phyloP scores from a whole-genome alignment of 2,888 invertebrate species.

The Dynastes grantii region DNA sequence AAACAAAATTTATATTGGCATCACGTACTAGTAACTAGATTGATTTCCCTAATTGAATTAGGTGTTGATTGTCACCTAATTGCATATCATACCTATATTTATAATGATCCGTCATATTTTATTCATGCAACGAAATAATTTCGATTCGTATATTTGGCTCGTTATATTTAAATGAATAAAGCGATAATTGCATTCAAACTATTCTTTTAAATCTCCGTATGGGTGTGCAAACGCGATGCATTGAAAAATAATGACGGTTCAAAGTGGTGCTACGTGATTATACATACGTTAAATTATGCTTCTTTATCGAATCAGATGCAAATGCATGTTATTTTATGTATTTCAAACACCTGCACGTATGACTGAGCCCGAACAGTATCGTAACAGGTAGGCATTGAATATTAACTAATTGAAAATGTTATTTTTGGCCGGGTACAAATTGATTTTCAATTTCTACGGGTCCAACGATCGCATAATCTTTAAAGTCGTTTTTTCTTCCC shows the following conservation, averaged over 20 bases:
- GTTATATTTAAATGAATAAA: constrained; percentile 9
- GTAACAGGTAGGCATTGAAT: constrained; percentile 30
- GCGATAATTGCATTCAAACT: constrained; percentile 25
- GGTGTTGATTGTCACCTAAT: neutral
- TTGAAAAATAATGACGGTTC: constrained; percentile 22
- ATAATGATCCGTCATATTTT: neutral
- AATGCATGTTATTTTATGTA: constrained; percentile 24
- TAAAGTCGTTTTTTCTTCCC: neutral
- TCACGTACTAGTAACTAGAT: neutral
- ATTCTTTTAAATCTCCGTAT: constrained; percentile 18
- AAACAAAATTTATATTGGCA: too few species aligned
- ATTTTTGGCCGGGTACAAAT: constrained; percentile 35
- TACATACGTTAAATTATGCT: constrained; percentile 2
- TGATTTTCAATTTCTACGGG: constrained; percentile 37
- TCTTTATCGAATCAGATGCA: constrained; percentile 15
- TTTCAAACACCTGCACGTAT: constrained; percentile 41
- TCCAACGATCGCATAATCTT: constrained; percentile 5
- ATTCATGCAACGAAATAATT: neutral
- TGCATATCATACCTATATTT: constrained; percentile 18
- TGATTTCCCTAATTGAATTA: neutral
- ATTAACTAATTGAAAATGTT: constrained; percentile 35
- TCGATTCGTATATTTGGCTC: neutral
- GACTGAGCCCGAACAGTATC: neutral
- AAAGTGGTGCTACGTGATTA: constrained; percentile 21
- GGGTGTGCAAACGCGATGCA: neutral